Base-by-base conservation (phyloP, 2,888 invertebrate species). In the Prosopocoilus inquinatus region DNA sequence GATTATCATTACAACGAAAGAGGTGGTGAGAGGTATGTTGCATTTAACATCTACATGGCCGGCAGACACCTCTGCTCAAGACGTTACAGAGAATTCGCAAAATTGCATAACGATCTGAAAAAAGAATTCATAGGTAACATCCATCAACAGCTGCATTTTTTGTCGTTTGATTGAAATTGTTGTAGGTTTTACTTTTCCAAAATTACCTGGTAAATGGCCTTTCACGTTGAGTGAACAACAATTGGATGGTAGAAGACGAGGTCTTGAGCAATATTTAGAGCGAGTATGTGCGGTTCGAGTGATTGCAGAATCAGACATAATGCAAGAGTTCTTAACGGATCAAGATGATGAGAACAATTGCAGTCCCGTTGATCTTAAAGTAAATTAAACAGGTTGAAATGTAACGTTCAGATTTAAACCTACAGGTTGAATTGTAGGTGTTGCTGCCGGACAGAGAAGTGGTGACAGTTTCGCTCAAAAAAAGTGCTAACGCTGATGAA, bases 1-100 rank as follows among this genome's bases (percentile, higher is more conserved):
- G 96, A 97, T 80, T 98, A 96, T 78, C 91, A 94, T 70, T 88
- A 91, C 60, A 84, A 94, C 60, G 93, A 94, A 74, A 81, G 91
- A 64, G 87, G 88, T 64, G 93, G 93, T 49, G 92, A 97, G 69
- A 88, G 92, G 65, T 97, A 88, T 80, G 95, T 96, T 66, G 95
- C 88, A 8, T 99, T 94, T 80, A 98, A 98, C 75, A 96, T 99
- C 61, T 96, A 99, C 78, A 98, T 99, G 97, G 98, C 99, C 4
- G 98, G 98, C 0, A 81, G 98, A 34, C 98, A 98, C 75, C 81
- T 99, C 50, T 99, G 99, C 79, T 97, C 97, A 47, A 82, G 98
- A 48, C 83, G 99, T 36, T 99, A 98, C 77, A 84, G 96, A 58
- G 99, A 99, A 80, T 99, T 98, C 77, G 87, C 94, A 7, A 89